Conservation (phyloP, 2,888 invertebrate species). For the Cheiracanthium punctorium region DNA sequence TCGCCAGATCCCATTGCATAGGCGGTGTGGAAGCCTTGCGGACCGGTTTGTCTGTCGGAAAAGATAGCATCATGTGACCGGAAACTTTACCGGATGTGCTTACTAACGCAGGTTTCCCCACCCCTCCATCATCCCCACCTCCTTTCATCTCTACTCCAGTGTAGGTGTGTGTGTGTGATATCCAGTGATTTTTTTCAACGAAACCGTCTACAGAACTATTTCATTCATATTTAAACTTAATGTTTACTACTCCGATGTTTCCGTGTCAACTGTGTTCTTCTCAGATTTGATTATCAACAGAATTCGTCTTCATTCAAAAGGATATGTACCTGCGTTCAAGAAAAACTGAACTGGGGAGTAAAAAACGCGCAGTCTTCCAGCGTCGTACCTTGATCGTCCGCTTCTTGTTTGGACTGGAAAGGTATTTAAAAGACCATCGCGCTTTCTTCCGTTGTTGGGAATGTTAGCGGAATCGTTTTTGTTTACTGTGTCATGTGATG, state of each 20-base stretch:
- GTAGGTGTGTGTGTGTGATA: conserved; percentile 65
- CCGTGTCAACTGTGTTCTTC: neutral
- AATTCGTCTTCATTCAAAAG: conserved; percentile 10
- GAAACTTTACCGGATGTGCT: conserved; percentile 70
- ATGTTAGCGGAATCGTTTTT: neutral
- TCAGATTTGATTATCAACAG: neutral
- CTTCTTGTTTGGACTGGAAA: neutral
- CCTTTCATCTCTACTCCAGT: too few relatives aligned
- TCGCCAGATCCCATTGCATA: conserved; percentile 32
- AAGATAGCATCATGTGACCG: conserved; percentile 68
- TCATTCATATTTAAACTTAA: conserved; percentile 37
- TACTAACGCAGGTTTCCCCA: conserved; percentile 62
- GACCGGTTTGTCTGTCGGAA: conserved; percentile 61
- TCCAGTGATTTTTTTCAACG: neutral
- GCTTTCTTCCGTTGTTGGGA: conserved; percentile 9
- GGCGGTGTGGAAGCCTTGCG: conserved; percentile 20
- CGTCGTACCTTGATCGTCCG: neutral
- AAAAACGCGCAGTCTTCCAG: neutral
- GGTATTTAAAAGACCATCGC: conserved; percentile 10
- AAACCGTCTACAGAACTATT: conserved; percentile 19
- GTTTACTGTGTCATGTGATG: neutral
- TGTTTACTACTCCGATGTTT: conserved; percentile 41
- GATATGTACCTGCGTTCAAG: neutral
- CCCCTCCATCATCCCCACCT: too few relatives aligned
- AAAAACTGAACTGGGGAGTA: neutral